Evolutionary conservation across 2,113 vertebrate species (phyloP).

Genomic region (Gymnobelideus leadbeateri): DNA sequence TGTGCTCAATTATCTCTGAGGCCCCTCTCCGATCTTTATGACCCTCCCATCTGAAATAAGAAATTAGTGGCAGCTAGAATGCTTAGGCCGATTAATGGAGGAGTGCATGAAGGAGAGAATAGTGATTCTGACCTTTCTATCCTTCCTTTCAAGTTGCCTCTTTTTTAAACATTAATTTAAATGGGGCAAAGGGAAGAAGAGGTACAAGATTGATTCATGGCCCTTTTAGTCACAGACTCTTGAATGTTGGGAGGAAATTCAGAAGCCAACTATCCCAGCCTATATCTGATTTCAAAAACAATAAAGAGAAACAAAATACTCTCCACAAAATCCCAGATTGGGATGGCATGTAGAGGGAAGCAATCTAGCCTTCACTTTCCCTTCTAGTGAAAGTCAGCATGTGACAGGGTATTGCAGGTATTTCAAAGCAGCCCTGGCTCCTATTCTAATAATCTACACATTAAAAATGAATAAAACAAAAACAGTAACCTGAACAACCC

Average conservation of each 20-base stretch:
- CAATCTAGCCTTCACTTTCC: neutral
- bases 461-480: neutral
- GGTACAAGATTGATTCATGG: neutral
- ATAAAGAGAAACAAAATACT: neutral
- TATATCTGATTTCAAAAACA: neutral
- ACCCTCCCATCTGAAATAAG: neutral
- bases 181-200: neutral
- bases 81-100: conserved; percentile 29
- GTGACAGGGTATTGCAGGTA: conserved; percentile 15
- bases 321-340: neutral
- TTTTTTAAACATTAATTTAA: conserved; percentile 45
- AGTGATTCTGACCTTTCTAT: neutral
- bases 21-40: neutral
- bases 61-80: neutral
- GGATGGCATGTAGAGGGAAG: neutral
- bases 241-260: conserved; percentile 13
- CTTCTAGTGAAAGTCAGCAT: neutral
- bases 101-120: neutral
- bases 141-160: conserved; percentile 8
- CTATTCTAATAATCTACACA: conserved; percentile 33
- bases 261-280: neutral
- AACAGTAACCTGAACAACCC: conserved; percentile 46
- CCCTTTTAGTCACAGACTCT: neutral
- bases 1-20: neutral
- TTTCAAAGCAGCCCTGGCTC: neutral